Evolutionary conservation across 2,113 vertebrate genomes (phyloP).

Genomic region (Urocitellus parryii): DNA sequence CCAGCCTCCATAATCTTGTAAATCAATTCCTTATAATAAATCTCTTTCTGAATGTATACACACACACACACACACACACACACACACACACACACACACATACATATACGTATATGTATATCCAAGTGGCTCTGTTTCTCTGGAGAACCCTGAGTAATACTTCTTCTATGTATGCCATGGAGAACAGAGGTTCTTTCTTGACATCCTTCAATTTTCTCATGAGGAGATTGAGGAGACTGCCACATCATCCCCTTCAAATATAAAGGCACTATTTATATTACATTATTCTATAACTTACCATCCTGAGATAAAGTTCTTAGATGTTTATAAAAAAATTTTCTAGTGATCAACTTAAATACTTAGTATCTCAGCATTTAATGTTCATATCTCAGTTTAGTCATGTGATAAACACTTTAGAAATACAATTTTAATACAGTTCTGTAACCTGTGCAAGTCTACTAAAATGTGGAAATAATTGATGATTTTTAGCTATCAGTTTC

Average conservation of each 20-base stretch:
- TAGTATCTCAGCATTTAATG: background rate
- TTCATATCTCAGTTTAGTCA: background rate
- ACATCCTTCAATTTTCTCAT: background rate
- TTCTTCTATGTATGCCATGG: background rate
- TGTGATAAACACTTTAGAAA: background rate
- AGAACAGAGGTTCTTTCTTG: background rate
- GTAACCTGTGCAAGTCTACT: background rate
- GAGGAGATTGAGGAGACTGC: background rate
- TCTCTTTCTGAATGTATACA: background rate
- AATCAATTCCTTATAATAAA: background rate
- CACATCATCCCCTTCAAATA: background rate
- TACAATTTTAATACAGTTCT: background rate
- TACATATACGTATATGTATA: background rate
- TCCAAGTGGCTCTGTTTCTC: background rate
- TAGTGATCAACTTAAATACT: background rate
- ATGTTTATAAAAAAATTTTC: slow-evolving; percentile 40
- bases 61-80: no score
- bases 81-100: no score
- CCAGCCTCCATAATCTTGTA: background rate
- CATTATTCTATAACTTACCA: background rate
- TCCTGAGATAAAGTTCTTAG: background rate
- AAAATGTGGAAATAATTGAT: background rate
- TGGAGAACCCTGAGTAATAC: background rate
- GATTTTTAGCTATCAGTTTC: background rate
- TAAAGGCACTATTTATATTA: background rate